These are phyloP conservation scores for Diploptera punctata DNA, from an alignment of 2,888 invertebrate species.

Conservation along the genomic window DNA sequence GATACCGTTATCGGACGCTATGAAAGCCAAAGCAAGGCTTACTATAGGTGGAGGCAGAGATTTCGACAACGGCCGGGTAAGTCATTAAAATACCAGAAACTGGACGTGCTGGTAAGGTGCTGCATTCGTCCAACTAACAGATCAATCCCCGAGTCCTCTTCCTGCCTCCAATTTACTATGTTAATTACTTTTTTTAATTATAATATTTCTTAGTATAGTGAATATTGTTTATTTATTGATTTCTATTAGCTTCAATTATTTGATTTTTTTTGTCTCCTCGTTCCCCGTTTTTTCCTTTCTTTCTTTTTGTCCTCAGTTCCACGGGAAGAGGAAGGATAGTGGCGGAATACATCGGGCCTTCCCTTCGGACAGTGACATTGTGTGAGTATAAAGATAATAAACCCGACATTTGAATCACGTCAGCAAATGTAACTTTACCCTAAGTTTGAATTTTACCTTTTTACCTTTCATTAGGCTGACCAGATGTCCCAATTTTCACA, in stretches of 20 bases:
- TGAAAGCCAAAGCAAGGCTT: constrained; percentile 85
- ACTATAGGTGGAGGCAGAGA: constrained; percentile 78
- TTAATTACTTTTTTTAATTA: neutral
- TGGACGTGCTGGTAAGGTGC: too few species aligned
- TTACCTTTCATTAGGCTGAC: too few species aligned
- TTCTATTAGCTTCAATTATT: too few species aligned
- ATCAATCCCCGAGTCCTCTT: too few species aligned
- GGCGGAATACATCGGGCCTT: neutral
- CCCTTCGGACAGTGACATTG: neutral
- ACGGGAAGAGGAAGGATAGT: constrained; percentile 2
- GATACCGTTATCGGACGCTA: constrained; percentile 82
- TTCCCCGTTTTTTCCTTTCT: neutral
- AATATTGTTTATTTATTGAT: neutral
- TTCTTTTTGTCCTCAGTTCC: constrained; percentile 11
- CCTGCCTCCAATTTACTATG: too few species aligned
- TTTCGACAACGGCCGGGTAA: constrained; percentile 75
- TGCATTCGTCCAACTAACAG: too few species aligned
- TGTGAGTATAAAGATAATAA: neutral
- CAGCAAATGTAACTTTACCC: too few species aligned
- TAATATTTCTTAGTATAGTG: neutral
- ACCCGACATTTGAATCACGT: too few species aligned
- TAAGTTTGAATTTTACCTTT: too few species aligned
- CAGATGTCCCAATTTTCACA: too few species aligned
- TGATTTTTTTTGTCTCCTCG: neutral
- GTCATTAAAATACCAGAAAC: constrained; percentile 43